Base-by-base conservation (phyloP, 2,888 invertebrate species). In the Exocentrus adspersus region DNA sequence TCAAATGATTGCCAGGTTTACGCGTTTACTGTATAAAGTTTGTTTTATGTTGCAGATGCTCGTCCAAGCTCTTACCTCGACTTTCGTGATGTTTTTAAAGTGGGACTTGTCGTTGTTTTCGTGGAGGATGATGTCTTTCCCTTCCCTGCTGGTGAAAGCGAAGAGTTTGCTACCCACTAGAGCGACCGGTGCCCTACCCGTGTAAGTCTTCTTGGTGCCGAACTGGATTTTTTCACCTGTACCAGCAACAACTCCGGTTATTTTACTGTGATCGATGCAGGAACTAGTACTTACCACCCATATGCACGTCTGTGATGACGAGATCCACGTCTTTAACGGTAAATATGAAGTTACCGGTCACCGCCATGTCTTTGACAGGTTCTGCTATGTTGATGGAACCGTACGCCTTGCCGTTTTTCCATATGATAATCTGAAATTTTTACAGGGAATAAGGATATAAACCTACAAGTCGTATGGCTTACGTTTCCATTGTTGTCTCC, bases 401-500 rank as follows among this genome's bases (percentile, higher is more conserved):
- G 70, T 85, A 85, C 42, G 84, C 75, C 53, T 75, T 78, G 62
- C 87, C 84, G 64, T 87, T 83, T 77, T 87, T 84, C 76, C 84
- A 89, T 14, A 88, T 81, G 48, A 81, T 79, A 7, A 89, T 84
- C 89, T 89, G 71, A 42, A 76, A 77, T 60, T 9, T 19, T n/a
- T n/a, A n/a, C n/a, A n/a, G n/a, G n/a, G n/a, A n/a, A n/a, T n/a
- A n/a, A n/a, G n/a, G n/a, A n/a, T n/a, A n/a, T n/a, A n/a, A n/a
- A n/a, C n/a, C n/a, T n/a, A n/a, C n/a, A n/a, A n/a, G n/a, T n/a
- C n/a, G n/a, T n/a, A n/a, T n/a, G n/a, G n/a, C 86, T 84, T 83
- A 90, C 90, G 77, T 85, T 84, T 57, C 90, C 90, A 73, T 79
- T 82, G 75, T 88, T 87, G 71, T 90, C 89, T 2, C 89, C 89